Conservation (phyloP, 2,797 vertebrate species). For the Karalla daura region DNA sequence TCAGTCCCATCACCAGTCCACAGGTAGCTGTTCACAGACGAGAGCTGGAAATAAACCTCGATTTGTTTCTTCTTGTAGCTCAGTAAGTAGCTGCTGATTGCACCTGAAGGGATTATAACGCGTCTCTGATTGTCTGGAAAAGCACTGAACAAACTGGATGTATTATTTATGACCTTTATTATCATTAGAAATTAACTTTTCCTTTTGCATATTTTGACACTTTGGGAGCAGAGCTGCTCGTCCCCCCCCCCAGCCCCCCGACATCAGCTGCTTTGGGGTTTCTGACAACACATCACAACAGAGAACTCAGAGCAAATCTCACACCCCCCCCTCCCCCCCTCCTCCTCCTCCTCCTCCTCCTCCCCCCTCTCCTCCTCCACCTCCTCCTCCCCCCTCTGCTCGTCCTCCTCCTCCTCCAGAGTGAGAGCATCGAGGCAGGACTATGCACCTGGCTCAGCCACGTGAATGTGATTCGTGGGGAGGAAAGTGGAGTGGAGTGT, state of each 20-base stretch:
- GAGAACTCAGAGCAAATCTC: slow-evolving; percentile 56
- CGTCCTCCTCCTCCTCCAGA: too few relatives aligned
- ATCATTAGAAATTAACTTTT: slow-evolving; percentile 10
- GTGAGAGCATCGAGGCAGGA: slow-evolving; percentile 56
- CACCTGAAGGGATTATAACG: too few relatives aligned
- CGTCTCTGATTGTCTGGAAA: too few relatives aligned
- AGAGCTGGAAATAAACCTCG: too few relatives aligned
- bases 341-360: too few relatives aligned
- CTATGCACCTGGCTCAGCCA: slow-evolving; percentile 74
- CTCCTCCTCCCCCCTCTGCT: too few relatives aligned
- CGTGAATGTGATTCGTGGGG: slow-evolving; percentile 64
- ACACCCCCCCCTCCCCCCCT: too few relatives aligned
- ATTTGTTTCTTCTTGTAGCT: too few relatives aligned
- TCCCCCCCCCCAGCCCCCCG: slow-evolving; percentile 26
- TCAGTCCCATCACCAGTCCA: slow-evolving; percentile 8
- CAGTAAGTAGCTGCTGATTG: too few relatives aligned
- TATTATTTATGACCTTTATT: too few relatives aligned
- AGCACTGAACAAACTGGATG: too few relatives aligned
- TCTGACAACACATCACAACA: slow-evolving; percentile 58
- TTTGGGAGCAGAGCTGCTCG: slow-evolving; percentile 27
- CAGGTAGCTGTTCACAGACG: not conserved
- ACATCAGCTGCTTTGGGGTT: slow-evolving; percentile 46
- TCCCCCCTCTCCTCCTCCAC: too few relatives aligned
- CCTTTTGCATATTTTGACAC: slow-evolving; percentile 17
- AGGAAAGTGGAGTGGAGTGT: slow-evolving; percentile 45